These are phyloP conservation scores for Anguilla megastoma DNA, from an alignment of 2,797 vertebrate genomes.

Conservation along the genomic window DNA sequence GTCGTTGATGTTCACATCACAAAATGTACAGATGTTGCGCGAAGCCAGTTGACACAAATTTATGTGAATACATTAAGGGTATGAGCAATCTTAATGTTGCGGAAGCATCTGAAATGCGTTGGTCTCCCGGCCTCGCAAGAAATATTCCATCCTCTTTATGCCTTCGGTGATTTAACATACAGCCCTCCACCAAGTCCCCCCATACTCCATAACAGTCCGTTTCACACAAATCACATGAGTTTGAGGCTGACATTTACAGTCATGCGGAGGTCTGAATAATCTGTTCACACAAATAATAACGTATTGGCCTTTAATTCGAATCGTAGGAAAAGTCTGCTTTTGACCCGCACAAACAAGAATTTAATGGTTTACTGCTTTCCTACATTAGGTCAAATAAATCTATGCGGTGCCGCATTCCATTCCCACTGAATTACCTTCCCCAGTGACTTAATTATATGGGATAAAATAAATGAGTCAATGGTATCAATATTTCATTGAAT, in stretches of 20 bases:
- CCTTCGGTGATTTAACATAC: constrained; percentile 25
- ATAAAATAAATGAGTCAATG: constrained; percentile 32
- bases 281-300: constrained; percentile 15
- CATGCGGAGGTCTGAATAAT: background rate
- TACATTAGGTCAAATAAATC: constrained; percentile 28
- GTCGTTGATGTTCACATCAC: background rate
- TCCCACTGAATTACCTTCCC: constrained; percentile 22
- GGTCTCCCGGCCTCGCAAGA: background rate
- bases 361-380: constrained; percentile 32
- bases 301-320: constrained; percentile 12
- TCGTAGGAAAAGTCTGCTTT: background rate
- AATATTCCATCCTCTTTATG: constrained; percentile 21
- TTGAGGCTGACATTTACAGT: constrained; percentile 30
- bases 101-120: background rate
- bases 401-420: constrained; percentile 21
- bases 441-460: constrained; percentile 23
- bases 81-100: background rate
- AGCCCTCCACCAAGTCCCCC: constrained; percentile 9
- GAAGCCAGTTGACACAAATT: background rate
- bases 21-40: background rate
- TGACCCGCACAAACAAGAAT: constrained; percentile 15
- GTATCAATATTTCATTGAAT: constrained; percentile 33
- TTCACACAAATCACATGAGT: constrained; percentile 20
- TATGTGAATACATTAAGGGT: background rate
- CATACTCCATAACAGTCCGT: constrained; percentile 1